A percentile compares a stretch with the other conserved stretches of the same genome.
These are phyloP conservation scores for Blennius ocellaris DNA, from an alignment of 2,113 vertebrate genomes.

Conservation along the genomic window DNA sequence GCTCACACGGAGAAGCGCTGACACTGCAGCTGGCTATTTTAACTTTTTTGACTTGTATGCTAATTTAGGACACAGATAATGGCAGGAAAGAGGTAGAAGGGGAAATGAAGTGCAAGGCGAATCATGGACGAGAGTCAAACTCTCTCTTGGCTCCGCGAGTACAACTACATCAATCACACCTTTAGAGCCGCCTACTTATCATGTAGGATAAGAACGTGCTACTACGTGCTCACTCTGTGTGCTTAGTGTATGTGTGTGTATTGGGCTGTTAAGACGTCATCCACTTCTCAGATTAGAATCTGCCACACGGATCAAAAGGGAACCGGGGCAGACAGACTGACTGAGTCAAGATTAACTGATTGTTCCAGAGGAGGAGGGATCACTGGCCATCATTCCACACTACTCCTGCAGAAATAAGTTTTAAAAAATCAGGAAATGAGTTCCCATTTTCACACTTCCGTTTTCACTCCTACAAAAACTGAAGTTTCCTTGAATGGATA, in stretches of 20 bases:
- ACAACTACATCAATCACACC: slow-evolving; percentile 57
- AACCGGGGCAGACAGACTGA: slow-evolving; percentile 21
- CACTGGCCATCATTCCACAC: background rate
- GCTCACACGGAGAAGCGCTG: slow-evolving; percentile 25
- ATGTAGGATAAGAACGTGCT: slow-evolving; percentile 41
- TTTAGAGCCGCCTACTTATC: slow-evolving; percentile 36
- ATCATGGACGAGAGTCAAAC: slow-evolving; percentile 42
- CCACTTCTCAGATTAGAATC: slow-evolving; percentile 35
- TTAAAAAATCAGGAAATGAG: no score
- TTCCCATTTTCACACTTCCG: no score
- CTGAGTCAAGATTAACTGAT: slow-evolving; percentile 16
- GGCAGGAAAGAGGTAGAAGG: slow-evolving; percentile 36
- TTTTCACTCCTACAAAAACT: no score
- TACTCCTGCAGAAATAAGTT: background rate
- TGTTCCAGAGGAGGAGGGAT: slow-evolving; percentile 1
- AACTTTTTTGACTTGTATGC: slow-evolving; percentile 35
- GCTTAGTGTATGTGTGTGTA: slow-evolving; percentile 5
- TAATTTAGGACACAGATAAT: slow-evolving; percentile 45
- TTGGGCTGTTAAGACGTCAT: slow-evolving; percentile 20
- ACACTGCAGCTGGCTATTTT: slow-evolving; percentile 44
- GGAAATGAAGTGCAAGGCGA: slow-evolving; percentile 26
- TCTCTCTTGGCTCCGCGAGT: slow-evolving; percentile 8
- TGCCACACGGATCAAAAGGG: slow-evolving; percentile 37
- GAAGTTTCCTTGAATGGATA: no score
- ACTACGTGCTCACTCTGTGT: slow-evolving; percentile 20